Conservation (phyloP, 2,113 vertebrate species). For the Pontoporia blainvillei region DNA sequence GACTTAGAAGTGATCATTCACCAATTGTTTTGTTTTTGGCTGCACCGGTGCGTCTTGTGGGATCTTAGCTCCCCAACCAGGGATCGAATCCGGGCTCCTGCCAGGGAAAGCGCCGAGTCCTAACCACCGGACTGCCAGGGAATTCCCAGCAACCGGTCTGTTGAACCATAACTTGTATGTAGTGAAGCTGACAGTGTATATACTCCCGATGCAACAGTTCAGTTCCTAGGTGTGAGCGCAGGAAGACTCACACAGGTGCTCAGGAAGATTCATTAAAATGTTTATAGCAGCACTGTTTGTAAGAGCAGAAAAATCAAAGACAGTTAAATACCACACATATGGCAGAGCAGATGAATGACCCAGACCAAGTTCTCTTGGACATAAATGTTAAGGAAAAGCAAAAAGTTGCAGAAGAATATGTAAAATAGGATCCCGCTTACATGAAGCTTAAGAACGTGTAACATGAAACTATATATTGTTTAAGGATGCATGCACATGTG, state of each 20-base stretch:
- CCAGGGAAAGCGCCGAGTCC: too few species aligned
- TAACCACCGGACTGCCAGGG: too few species aligned
- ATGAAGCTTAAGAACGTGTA: background rate
- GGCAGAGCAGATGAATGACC: background rate
- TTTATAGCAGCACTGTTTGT: slow-evolving; percentile 17
- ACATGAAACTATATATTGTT: background rate
- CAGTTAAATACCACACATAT: background rate
- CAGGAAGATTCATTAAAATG: background rate
- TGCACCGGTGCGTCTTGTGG: too few species aligned
- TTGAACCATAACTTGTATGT: background rate
- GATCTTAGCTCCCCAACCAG: too few species aligned
- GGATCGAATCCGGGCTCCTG: too few species aligned
- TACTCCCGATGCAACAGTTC: background rate
- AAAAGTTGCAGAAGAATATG: background rate
- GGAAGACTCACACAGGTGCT: background rate
- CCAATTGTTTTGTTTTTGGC: background rate
- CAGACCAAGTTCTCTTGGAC: background rate
- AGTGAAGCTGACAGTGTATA: background rate
- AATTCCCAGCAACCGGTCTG: background rate
- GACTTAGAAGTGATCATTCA: background rate
- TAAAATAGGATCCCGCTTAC: background rate
- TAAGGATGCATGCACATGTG: background rate
- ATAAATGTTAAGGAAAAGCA: background rate
- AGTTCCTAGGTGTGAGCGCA: background rate
- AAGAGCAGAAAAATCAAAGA: background rate